phyloP scores from a whole-genome alignment of 2,797 vertebrate genomes.

The Neostethus bicornis region DNA sequence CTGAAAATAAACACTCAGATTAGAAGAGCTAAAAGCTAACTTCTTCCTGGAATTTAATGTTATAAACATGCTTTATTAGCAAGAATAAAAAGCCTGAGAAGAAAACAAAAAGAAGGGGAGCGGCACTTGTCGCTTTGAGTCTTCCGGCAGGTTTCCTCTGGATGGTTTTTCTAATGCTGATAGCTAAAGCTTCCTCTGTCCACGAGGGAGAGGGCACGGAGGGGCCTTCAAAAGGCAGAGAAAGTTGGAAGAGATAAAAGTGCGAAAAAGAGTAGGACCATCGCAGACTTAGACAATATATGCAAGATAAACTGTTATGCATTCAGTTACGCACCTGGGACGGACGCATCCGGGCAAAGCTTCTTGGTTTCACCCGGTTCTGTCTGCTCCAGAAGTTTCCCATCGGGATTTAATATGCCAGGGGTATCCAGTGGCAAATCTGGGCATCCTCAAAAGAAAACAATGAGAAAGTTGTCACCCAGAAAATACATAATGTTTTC shows the following conservation, averaged over 20 bases:
- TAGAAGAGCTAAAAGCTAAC: constrained; percentile 9
- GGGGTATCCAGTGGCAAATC: constrained; percentile 36
- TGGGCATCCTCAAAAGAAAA: constrained; percentile 11
- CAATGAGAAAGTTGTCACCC: not conserved
- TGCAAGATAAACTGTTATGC: not conserved
- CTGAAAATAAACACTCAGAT: constrained; percentile 61
- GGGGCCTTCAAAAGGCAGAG: constrained; percentile 29
- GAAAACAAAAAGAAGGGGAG: constrained; percentile 13
- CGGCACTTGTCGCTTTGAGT: constrained; percentile 68
- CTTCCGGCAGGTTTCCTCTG: constrained; percentile 59
- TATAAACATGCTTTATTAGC: constrained; percentile 29
- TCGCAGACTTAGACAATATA: constrained; percentile 18
- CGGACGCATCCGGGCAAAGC: constrained; percentile 55
- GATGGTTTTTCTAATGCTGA: constrained; percentile 49
- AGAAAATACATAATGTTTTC: not conserved
- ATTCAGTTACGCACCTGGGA: constrained; percentile 43
- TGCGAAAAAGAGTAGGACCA: constrained; percentile 30
- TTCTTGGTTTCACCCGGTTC: constrained; percentile 61
- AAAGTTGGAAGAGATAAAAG: constrained; percentile 14
- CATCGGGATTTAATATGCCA: constrained; percentile 21
- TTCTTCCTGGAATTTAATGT: constrained; percentile 1
- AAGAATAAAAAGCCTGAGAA: constrained; percentile 8
- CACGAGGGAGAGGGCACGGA: constrained; percentile 44
- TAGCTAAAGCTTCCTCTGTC: constrained; percentile 45
- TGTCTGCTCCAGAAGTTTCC: constrained; percentile 48